These are phyloP conservation scores for Macroramphosus scolopax DNA, from an alignment of 2,797 vertebrate genomes.

Conservation along the genomic window DNA sequence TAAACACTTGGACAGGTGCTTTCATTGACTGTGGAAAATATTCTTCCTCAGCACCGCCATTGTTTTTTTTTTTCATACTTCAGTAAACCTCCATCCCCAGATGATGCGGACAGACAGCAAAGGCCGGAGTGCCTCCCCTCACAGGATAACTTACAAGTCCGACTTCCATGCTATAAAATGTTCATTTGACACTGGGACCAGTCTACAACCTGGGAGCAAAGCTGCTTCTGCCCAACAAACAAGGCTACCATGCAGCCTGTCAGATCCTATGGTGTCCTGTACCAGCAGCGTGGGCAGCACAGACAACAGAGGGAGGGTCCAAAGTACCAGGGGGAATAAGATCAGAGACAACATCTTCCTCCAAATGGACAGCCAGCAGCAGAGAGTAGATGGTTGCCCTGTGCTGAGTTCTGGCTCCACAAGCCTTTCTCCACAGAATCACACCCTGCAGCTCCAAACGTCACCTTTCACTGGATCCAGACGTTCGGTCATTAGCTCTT, in stretches of 20 bases:
- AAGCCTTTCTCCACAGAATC: constrained; percentile 32
- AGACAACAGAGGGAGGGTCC: constrained; percentile 70
- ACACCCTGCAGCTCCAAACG: constrained; percentile 20
- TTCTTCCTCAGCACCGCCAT: constrained; percentile 6
- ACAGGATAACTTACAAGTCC: constrained; percentile 88
- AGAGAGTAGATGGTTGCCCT: constrained; percentile 56
- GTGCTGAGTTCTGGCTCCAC: constrained; percentile 24
- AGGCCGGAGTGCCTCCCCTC: constrained; percentile 89
- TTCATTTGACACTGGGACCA: constrained; percentile 81
- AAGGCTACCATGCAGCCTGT: constrained; percentile 46
- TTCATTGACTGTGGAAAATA: constrained; percentile 14
- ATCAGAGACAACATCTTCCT: constrained; percentile 90
- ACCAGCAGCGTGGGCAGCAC: constrained; percentile 47
- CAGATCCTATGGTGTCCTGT: constrained; percentile 56
- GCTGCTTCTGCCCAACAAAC: constrained; percentile 11
- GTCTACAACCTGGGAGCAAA: constrained; percentile 46
- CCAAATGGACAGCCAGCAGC: constrained; percentile 86
- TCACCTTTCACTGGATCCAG: constrained; percentile 47
- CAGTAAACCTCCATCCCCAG: constrained; percentile 19
- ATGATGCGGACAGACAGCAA: constrained; percentile 89
- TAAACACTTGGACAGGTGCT: constrained; percentile 11
- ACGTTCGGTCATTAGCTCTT: constrained; percentile 55
- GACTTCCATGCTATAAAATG: constrained; percentile 92
- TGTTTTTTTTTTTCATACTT: no score
- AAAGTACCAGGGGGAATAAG: constrained; percentile 83